phyloP scores from a whole-genome alignment of 1,140 invertebrate species.

The Cotesia typhae region DNA sequence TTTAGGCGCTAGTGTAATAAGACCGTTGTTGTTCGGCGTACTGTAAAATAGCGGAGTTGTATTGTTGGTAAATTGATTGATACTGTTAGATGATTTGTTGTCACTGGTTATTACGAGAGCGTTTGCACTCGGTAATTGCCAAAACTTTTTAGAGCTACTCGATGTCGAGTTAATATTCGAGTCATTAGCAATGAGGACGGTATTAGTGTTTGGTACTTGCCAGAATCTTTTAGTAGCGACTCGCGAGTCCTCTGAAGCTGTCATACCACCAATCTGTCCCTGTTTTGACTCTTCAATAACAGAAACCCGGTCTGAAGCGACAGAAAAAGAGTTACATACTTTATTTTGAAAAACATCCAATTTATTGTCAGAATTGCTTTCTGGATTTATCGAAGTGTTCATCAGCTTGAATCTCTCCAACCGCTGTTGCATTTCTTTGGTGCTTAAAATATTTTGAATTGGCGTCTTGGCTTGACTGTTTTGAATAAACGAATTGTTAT shows the following conservation, averaged over 20 bases:
- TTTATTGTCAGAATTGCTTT: constrained; percentile 1
- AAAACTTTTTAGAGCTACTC: not conserved
- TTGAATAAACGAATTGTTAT: constrained; percentile 26
- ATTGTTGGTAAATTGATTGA: not conserved
- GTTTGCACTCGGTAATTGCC: too few species aligned
- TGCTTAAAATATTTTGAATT: not conserved
- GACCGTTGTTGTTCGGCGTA: not conserved
- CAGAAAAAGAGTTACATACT: not conserved
- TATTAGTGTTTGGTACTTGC: constrained; percentile 24
- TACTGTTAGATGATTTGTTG: too few species aligned
- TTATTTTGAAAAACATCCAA: not conserved
- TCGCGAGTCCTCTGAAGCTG: not conserved
- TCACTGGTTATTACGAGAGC: too few species aligned
- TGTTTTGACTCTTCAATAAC: not conserved
- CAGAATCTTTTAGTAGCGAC: constrained; percentile 31
- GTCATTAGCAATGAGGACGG: constrained; percentile 24
- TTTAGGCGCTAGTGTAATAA: not conserved
- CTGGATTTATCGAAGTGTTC: constrained; percentile 20
- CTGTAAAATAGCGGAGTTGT: not conserved
- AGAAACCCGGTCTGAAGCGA: not conserved
- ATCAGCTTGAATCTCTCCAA: constrained; percentile 35
- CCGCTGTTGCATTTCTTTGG: constrained; percentile 28
- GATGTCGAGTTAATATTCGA: not conserved
- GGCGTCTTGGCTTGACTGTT: not conserved
- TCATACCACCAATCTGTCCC: not conserved